Percentiles rank a stretch among this genome's conserved stretches.
These are phyloP conservation scores for Pachypanchax playfairii DNA, from an alignment of 2,113 vertebrate species.

Conservation along the genomic window DNA sequence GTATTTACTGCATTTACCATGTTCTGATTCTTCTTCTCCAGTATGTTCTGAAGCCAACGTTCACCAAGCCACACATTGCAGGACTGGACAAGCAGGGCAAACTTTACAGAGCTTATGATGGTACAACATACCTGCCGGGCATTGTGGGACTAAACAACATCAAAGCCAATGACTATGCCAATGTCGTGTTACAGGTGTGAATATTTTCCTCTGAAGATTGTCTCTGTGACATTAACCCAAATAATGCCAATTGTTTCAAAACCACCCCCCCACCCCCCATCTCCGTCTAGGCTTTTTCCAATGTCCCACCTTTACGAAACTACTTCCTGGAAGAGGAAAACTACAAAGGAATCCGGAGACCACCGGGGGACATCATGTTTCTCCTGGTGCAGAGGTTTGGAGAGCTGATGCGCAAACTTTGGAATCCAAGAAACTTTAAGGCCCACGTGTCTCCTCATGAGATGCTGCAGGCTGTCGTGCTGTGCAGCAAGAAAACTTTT, in stretches of 20 bases:
- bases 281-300: constrained; percentile 89
- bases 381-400: constrained; percentile 96
- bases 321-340: constrained; percentile 98
- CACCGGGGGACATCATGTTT: constrained; percentile 97
- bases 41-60: constrained; percentile 97
- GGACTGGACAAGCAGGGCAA: constrained; percentile 95
- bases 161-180: constrained; percentile 98
- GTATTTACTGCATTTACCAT: background rate
- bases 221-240: background rate
- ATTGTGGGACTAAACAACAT: constrained; percentile 98
- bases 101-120: constrained; percentile 93
- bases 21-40: constrained; percentile 67
- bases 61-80: constrained; percentile 90
- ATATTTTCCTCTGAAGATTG: background rate
- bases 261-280: background rate
- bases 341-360: constrained; percentile 88
- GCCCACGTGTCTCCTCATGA: constrained; percentile 97
- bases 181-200: constrained; percentile 92
- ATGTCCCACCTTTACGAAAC: constrained; percentile 93
- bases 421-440: constrained; percentile 98
- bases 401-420: constrained; percentile 96
- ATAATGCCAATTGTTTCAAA: background rate
- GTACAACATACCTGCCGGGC: constrained; percentile 96
- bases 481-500: constrained; percentile 98
- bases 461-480: constrained; percentile 97